Conservation (phyloP, 2,888 invertebrate genomes). For the Clunio marinus region DNA sequence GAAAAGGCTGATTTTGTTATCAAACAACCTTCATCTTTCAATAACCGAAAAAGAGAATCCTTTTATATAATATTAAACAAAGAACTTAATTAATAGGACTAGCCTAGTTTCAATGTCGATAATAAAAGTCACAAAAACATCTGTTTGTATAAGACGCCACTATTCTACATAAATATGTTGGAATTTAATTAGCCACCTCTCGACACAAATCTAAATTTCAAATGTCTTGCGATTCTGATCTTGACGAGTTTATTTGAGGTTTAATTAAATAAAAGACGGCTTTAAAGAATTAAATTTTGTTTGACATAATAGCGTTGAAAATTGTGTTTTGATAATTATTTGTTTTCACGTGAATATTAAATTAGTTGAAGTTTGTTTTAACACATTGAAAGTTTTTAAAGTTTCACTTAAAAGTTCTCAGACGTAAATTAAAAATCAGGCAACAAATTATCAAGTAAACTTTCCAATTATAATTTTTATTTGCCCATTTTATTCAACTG, state of each 20-base stretch:
- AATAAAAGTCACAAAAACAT: background rate
- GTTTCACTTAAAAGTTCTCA: background rate
- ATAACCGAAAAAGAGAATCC: background rate
- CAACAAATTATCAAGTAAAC: background rate
- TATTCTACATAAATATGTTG: background rate
- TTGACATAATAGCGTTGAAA: constrained; percentile 1
- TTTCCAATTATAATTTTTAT: background rate
- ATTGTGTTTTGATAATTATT: background rate
- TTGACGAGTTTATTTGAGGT: too few relatives aligned
- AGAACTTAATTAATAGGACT: background rate
- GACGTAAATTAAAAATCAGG: background rate
- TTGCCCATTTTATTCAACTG: background rate
- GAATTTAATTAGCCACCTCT: background rate
- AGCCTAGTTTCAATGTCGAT: background rate
- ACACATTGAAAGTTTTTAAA: background rate
- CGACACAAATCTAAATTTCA: background rate
- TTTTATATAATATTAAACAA: background rate
- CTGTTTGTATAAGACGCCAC: background rate
- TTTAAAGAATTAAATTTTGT: background rate
- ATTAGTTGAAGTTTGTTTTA: too few relatives aligned
- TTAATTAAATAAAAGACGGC: too few relatives aligned
- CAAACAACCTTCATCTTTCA: background rate
- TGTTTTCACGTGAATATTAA: background rate
- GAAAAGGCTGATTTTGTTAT: background rate
- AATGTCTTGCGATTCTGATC: background rate